phyloP scores from a whole-genome alignment of 2,888 invertebrate species.

The Clostera curtula region DNA sequence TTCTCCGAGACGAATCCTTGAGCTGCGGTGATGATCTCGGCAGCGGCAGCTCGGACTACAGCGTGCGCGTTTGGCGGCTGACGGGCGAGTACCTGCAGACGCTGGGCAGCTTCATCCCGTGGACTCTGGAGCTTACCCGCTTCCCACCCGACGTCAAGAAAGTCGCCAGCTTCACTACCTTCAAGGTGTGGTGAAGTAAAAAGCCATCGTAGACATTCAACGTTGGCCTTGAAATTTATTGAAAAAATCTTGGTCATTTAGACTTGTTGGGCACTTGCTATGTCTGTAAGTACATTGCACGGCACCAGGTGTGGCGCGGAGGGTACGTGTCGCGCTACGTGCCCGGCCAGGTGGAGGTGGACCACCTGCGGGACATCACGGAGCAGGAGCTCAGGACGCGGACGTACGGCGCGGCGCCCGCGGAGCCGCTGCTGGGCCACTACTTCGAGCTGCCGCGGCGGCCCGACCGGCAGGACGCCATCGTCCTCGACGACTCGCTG shows the following conservation, averaged over 20 bases:
- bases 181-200: no score
- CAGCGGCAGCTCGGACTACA: slow-evolving; percentile 81
- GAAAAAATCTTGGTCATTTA: no score
- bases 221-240: slow-evolving; percentile 66
- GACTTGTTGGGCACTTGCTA: not conserved
- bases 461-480: slow-evolving; percentile 60
- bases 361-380: slow-evolving; percentile 53
- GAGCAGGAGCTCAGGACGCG: slow-evolving; percentile 50
- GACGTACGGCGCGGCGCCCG: slow-evolving; percentile 72
- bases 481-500: slow-evolving; percentile 77
- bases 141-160: slow-evolving; percentile 84
- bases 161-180: slow-evolving; percentile 83
- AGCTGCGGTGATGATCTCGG: no score
- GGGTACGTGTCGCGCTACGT: slow-evolving; percentile 67
- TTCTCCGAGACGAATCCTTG: no score
- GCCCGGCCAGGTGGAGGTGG: slow-evolving; percentile 60
- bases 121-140: slow-evolving; percentile 71
- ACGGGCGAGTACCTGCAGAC: slow-evolving; percentile 83
- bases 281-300: not conserved
- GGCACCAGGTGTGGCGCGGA: slow-evolving; percentile 56
- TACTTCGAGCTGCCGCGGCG: slow-evolving; percentile 72
- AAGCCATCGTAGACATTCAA: no score
- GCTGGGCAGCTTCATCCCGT: slow-evolving; percentile 81
- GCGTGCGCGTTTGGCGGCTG: slow-evolving; percentile 84
- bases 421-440: slow-evolving; percentile 74